Evolutionary conservation across 2,797 vertebrate species (phyloP).

Genomic region (Enteromius unitaeniatus): DNA sequence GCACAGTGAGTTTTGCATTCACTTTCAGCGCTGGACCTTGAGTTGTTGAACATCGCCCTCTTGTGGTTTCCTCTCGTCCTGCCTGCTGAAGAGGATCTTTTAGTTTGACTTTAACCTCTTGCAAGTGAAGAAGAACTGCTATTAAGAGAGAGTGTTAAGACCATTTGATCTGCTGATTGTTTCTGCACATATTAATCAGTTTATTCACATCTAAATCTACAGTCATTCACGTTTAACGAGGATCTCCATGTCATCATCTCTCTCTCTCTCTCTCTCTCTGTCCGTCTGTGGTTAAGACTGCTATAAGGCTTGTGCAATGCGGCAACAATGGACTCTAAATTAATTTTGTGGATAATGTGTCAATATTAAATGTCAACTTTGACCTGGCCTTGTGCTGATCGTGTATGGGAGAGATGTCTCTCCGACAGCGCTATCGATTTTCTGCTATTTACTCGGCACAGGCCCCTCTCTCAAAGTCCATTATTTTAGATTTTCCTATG

Average conservation of each 20-base stretch:
- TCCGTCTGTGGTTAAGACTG: conserved; percentile 48
- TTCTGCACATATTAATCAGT: neutral
- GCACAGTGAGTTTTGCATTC: conserved; percentile 69
- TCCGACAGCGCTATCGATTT: conserved; percentile 82
- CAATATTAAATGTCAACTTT: conserved; percentile 84
- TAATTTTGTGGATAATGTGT: conserved; percentile 85
- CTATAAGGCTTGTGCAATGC: conserved; percentile 61
- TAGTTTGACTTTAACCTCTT: conserved; percentile 9
- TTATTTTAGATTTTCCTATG: conserved; percentile 90
- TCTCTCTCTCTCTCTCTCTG: conserved; percentile 53
- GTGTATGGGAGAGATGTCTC: conserved; percentile 65
- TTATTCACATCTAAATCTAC: conserved; percentile 63
- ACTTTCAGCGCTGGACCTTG: conserved; percentile 62
- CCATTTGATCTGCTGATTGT: conserved; percentile 66
- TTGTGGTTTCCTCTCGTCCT: conserved; percentile 62
- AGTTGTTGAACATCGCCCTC: conserved; percentile 79
- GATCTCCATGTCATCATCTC: neutral
- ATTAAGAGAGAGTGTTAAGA: conserved; percentile 74
- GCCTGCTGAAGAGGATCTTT: neutral
- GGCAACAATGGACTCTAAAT: conserved; percentile 80
- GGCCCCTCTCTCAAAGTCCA: conserved; percentile 81
- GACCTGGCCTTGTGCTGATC: conserved; percentile 70
- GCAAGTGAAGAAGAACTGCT: conserved; percentile 78
- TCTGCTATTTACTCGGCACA: conserved; percentile 73
- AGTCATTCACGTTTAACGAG: conserved; percentile 53